Percentiles rank a stretch among this genome's conserved stretches.
Evolutionary conservation across 2,797 vertebrate genomes (phyloP).

Genomic region (Labeo calbasu): DNA sequence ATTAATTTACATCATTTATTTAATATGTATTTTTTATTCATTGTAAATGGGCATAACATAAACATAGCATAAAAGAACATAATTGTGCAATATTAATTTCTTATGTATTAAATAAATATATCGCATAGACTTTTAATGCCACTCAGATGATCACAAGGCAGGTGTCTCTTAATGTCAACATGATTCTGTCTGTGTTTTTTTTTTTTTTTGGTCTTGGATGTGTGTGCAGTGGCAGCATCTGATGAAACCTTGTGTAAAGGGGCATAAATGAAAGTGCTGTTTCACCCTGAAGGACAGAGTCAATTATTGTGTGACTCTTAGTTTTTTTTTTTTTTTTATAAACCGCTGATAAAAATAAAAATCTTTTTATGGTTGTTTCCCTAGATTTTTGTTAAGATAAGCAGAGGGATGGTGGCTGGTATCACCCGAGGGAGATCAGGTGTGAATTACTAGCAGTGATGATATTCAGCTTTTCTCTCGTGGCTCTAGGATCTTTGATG

Average conservation of each 20-base stretch:
- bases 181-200: constrained; percentile 27
- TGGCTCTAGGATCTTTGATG: neutral
- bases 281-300: constrained; percentile 23
- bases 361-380: constrained; percentile 13
- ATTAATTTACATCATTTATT: no score
- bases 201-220: neutral
- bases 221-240: constrained; percentile 35
- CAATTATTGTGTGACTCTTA: constrained; percentile 2
- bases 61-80: no score
- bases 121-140: neutral
- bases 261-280: constrained; percentile 21
- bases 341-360: neutral
- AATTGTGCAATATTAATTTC: no score
- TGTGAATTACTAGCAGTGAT: neutral
- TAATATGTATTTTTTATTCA: no score
- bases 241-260: constrained; percentile 54
- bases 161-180: neutral
- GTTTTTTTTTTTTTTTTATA: neutral
- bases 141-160: neutral
- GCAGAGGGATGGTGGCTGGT: constrained; percentile 2
- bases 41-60: no score
- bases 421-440: constrained; percentile 20
- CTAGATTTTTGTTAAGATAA: constrained; percentile 36
- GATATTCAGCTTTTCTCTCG: neutral
- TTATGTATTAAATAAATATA: no score